Percentiles rank a stretch among this genome's conserved stretches.
These are phyloP conservation scores for Drosophila nr. fundita DNA, from an alignment of 2,888 invertebrate species.

Conservation along the genomic window DNA sequence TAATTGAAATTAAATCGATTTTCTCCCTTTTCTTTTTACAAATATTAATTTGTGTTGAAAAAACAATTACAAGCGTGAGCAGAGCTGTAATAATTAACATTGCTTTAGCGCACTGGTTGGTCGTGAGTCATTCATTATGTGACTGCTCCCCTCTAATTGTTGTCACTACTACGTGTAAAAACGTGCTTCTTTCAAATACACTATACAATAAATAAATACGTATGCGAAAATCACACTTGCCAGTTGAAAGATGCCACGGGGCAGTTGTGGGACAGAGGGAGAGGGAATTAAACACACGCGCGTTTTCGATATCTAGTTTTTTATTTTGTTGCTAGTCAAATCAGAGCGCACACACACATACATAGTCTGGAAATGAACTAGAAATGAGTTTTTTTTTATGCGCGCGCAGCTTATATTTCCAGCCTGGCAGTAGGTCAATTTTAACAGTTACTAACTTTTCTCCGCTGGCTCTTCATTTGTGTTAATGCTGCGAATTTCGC, in stretches of 20 bases:
- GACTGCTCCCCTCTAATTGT: slow-evolving; percentile 2
- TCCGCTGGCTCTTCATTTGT: slow-evolving; percentile 36
- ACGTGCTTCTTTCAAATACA: slow-evolving; percentile 20
- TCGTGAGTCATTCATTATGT: slow-evolving; percentile 39
- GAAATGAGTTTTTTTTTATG: slow-evolving; percentile 21
- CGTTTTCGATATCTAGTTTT: not conserved
- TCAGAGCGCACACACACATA: slow-evolving; percentile 18
- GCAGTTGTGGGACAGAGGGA: slow-evolving; percentile 1
- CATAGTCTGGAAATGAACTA: not conserved
- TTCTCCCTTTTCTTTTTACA: not conserved
- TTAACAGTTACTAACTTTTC: slow-evolving; percentile 66
- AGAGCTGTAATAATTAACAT: slow-evolving; percentile 31
- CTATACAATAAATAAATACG: slow-evolving; percentile 20
- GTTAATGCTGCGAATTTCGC: slow-evolving; percentile 30
- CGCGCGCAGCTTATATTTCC: slow-evolving; percentile 37
- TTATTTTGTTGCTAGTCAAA: slow-evolving; percentile 33
- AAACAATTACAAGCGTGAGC: not conserved
- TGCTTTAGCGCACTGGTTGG: slow-evolving; percentile 1
- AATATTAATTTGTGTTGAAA: not conserved
- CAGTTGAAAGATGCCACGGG: slow-evolving; percentile 11
- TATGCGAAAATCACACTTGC: slow-evolving; percentile 35
- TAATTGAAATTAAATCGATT: not conserved
- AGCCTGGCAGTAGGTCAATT: slow-evolving; percentile 4
- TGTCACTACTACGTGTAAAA: slow-evolving; percentile 27
- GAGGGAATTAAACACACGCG: not conserved